Conservation (phyloP, 2,888 invertebrate genomes). For the Phasia obesa region DNA sequence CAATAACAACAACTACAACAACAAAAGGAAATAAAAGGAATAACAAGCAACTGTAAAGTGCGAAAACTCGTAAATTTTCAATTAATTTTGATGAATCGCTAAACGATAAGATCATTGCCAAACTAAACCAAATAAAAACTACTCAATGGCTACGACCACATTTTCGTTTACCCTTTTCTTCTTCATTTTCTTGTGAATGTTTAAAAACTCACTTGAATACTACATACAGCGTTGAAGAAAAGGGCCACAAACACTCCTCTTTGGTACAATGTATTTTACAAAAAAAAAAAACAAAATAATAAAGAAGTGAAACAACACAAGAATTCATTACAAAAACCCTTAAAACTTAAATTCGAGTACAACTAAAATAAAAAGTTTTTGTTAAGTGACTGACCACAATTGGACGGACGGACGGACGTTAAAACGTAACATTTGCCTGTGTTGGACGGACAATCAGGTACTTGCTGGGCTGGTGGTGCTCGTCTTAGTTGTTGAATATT, state of each 20-base stretch:
- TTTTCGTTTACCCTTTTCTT: slow-evolving; percentile 19
- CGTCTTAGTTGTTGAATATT: slow-evolving; percentile 18
- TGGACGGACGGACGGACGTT: slow-evolving; percentile 5
- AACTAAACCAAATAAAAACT: slow-evolving; percentile 71
- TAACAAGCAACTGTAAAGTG: slow-evolving; percentile 70
- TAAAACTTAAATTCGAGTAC: slow-evolving; percentile 22
- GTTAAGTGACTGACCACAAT: slow-evolving; percentile 34
- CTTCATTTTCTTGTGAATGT: not conserved
- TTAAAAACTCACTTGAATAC: slow-evolving; percentile 18
- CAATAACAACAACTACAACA: slow-evolving; percentile 1
- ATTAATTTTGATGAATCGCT: slow-evolving; percentile 75
- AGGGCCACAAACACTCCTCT: slow-evolving; percentile 61
- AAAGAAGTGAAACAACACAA: slow-evolving; percentile 9
- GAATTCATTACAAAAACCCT: slow-evolving; percentile 52
- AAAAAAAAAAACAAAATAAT: not conserved
- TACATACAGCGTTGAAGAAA: slow-evolving; percentile 20
- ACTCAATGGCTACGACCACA: slow-evolving; percentile 70
- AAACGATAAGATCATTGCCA: slow-evolving; percentile 72
- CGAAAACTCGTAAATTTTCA: slow-evolving; percentile 76
- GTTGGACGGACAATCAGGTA: not conserved
- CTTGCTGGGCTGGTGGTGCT: slow-evolving; percentile 8
- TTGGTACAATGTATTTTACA: slow-evolving; percentile 13
- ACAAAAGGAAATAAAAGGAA: not conserved
- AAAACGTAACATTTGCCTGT: slow-evolving; percentile 33
- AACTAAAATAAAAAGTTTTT: slow-evolving; percentile 34